phyloP scores from a whole-genome alignment of 2,797 vertebrate genomes.

The Lycodopsis pacificus region DNA sequence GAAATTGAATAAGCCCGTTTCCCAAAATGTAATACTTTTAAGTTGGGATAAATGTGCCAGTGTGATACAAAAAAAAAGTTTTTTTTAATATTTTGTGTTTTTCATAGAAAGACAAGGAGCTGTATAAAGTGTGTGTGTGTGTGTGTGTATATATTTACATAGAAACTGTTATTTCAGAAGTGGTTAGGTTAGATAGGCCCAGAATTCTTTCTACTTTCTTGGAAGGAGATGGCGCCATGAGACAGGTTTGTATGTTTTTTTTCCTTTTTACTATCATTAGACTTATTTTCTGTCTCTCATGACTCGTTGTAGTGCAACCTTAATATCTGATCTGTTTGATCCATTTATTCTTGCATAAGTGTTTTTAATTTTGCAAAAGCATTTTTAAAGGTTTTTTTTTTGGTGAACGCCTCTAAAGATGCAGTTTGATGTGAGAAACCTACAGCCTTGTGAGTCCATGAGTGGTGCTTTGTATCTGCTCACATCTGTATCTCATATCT shows the following conservation, averaged over 20 bases:
- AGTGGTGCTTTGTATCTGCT: slow-evolving; percentile 54
- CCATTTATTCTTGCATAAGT: slow-evolving; percentile 56
- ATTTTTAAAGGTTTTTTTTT: slow-evolving; percentile 58
- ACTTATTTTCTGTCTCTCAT: slow-evolving; percentile 46
- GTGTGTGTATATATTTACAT: slow-evolving; percentile 56
- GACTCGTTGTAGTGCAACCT: slow-evolving; percentile 52
- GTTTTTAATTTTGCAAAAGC: slow-evolving; percentile 50
- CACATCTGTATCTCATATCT: slow-evolving; percentile 60
- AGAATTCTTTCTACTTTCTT: slow-evolving; percentile 56
- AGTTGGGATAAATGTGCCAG: slow-evolving; percentile 44
- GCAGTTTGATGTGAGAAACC: slow-evolving; percentile 31
- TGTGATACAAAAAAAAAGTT: slow-evolving; percentile 25
- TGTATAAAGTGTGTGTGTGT: slow-evolving; percentile 68
- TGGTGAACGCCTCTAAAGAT: slow-evolving; percentile 20
- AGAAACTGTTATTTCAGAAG: slow-evolving; percentile 52
- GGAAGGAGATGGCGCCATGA: slow-evolving; percentile 54
- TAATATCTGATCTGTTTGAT: slow-evolving; percentile 50
- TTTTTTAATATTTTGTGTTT: slow-evolving; percentile 64
- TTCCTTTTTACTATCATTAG: background rate
- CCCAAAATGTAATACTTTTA: slow-evolving; percentile 12
- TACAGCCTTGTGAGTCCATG: slow-evolving; percentile 51
- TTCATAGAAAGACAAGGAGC: slow-evolving; percentile 62
- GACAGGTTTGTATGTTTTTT: slow-evolving; percentile 28
- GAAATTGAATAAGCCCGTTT: slow-evolving; percentile 4
- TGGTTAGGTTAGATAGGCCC: slow-evolving; percentile 51